Percentiles rank a stretch among this genome's conserved stretches.
Evolutionary conservation across 2,888 invertebrate species (phyloP).

Genomic region (Muschampia plurimacula): DNA sequence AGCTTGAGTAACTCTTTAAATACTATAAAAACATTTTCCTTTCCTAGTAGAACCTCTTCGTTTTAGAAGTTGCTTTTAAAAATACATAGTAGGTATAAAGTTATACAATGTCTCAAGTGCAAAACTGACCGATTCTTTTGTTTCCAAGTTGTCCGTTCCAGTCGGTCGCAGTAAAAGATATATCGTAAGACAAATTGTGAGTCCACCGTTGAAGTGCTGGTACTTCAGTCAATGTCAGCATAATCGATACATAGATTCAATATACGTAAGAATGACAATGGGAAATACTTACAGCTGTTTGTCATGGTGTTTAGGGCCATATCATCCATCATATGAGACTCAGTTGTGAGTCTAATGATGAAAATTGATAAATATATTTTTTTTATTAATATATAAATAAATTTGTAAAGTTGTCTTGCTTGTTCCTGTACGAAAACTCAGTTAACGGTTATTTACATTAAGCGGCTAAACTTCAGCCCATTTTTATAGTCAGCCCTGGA

Average conservation of each 20-base stretch:
- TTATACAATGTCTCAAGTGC: conserved; percentile 32
- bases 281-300: too few relatives aligned
- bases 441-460: too few relatives aligned
- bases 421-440: too few relatives aligned
- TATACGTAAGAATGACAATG: not conserved
- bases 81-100: conserved; percentile 26
- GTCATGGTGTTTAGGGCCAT: too few relatives aligned
- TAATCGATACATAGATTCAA: not conserved
- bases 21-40: not conserved
- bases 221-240: not conserved
- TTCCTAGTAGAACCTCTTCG: not conserved
- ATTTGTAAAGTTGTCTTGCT: too few relatives aligned
- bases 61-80: conserved; percentile 11
- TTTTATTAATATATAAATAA: too few relatives aligned
- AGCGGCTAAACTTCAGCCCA: too few relatives aligned
- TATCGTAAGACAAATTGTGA: conserved; percentile 37
- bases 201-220: conserved; percentile 19
- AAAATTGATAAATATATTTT: too few relatives aligned
- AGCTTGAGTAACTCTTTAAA: too few relatives aligned
- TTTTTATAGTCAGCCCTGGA: too few relatives aligned
- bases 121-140: conserved; percentile 39
- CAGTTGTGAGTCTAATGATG: too few relatives aligned
- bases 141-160: conserved; percentile 37
- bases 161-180: conserved; percentile 37
- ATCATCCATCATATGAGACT: too few relatives aligned